Conservation (phyloP, 2,888 invertebrate genomes). For the Dermolepida albohirtum region DNA sequence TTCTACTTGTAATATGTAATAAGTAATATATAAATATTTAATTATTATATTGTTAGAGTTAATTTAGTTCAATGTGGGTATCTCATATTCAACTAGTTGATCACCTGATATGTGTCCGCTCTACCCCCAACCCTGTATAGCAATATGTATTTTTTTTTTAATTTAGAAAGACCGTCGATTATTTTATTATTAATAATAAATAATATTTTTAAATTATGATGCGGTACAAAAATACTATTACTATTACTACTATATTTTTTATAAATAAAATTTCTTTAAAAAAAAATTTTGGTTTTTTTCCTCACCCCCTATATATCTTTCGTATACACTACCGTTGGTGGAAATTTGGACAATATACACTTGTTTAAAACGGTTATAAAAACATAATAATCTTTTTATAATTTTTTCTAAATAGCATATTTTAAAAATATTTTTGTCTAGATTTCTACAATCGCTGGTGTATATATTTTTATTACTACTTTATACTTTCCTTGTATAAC, state of each 20-base stretch:
- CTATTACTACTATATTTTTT: conserved; percentile 40
- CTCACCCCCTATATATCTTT: neutral
- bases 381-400: too few species aligned
- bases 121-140: conserved; percentile 2
- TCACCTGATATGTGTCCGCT: conserved; percentile 46
- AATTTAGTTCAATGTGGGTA: conserved; percentile 52
- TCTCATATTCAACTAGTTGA: conserved; percentile 51
- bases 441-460: neutral
- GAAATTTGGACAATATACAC: too few species aligned
- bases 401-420: too few species aligned
- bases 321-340: too few species aligned
- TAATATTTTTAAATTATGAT: conserved; percentile 14
- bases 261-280: conserved; percentile 45
- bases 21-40: conserved; percentile 21
- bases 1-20: conserved; percentile 14
- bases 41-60: conserved; percentile 44
- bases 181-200: conserved; percentile 3
- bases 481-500: too few species aligned
- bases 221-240: conserved; percentile 44
- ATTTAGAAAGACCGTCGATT: conserved; percentile 11
- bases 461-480: neutral
- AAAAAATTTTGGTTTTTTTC: conserved; percentile 28
- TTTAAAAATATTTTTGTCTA: too few species aligned
- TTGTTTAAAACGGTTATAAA: too few species aligned
- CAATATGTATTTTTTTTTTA: conserved; percentile 23